Evolutionary conservation across 2,797 vertebrate genomes (phyloP).

Genomic region (Myotis vivesi): DNA sequence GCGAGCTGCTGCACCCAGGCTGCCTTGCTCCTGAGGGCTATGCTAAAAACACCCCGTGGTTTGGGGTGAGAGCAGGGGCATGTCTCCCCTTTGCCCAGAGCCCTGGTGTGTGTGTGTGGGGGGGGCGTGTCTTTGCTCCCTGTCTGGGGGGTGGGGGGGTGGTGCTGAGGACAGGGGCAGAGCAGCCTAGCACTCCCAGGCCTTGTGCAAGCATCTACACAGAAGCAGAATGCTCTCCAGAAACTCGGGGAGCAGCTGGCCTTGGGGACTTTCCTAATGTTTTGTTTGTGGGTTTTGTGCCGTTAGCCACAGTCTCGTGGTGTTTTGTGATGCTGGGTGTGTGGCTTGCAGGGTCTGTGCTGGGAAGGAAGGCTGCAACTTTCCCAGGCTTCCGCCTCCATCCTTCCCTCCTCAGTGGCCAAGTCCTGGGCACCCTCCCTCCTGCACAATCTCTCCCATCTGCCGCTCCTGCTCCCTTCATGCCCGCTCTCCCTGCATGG

Average conservation of each 20-base stretch:
- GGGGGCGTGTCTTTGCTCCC: neutral
- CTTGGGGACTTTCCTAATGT: neutral
- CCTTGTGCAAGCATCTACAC: neutral
- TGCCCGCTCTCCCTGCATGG: neutral
- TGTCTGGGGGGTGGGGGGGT: neutral
- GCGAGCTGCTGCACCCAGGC: conserved; percentile 49
- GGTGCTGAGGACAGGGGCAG: no score
- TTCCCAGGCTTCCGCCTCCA: neutral
- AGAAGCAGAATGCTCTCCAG: neutral
- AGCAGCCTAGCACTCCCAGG: neutral
- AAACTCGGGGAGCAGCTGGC: neutral
- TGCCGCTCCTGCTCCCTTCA: neutral
- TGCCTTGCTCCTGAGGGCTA: conserved; percentile 69
- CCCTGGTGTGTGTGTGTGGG: neutral
- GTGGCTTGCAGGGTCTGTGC: neutral
- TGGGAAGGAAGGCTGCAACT: neutral
- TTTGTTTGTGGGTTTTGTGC: neutral
- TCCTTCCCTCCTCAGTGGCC: neutral
- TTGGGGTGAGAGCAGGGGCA: conserved; percentile 63
- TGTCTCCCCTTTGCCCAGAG: conserved; percentile 30
- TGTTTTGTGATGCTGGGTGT: neutral
- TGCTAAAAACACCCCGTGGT: conserved; percentile 77
- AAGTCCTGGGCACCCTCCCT: neutral
- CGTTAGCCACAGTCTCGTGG: neutral
- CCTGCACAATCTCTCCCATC: neutral